Evolutionary conservation across 2,797 vertebrate genomes (phyloP).

Genomic region (Sebastes nivosus): DNA sequence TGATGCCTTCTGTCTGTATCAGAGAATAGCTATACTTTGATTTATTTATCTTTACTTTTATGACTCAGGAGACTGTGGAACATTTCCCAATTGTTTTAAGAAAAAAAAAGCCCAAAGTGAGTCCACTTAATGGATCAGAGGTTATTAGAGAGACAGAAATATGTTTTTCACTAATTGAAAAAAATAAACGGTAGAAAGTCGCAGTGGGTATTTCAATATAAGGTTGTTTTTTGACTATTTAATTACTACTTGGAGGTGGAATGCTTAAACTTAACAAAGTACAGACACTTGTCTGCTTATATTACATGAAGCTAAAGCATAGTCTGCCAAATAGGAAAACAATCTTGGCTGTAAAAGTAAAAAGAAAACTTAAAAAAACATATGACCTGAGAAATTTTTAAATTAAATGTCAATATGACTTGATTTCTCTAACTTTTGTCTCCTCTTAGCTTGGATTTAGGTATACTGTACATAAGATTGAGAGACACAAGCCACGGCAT

Average conservation of each 20-base stretch:
- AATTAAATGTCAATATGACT: too few relatives aligned
- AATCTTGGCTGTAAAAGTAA: neutral
- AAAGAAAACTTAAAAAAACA: too few relatives aligned
- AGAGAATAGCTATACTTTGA: neutral
- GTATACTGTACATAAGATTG: neutral
- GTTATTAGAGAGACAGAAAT: constrained; percentile 5
- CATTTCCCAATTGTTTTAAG: constrained; percentile 4
- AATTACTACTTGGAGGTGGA: constrained; percentile 39
- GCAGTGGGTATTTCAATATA: neutral
- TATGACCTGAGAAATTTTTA: too few relatives aligned
- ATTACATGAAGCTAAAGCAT: neutral
- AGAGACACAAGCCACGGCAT: neutral
- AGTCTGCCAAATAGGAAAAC: neutral
- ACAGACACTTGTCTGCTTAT: neutral
- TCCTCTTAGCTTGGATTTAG: neutral
- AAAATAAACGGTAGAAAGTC: constrained; percentile 7
- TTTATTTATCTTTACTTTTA: neutral
- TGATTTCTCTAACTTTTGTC: neutral
- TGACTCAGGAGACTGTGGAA: constrained; percentile 17
- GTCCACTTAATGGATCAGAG: constrained; percentile 39
- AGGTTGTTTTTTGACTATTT: constrained; percentile 39
- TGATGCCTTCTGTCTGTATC: neutral
- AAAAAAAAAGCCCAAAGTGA: constrained; percentile 1
- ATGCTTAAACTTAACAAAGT: neutral
- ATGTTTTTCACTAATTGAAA: constrained; percentile 28